phyloP scores from a whole-genome alignment of 2,113 vertebrate genomes.

The Lepidothrix coronata region DNA sequence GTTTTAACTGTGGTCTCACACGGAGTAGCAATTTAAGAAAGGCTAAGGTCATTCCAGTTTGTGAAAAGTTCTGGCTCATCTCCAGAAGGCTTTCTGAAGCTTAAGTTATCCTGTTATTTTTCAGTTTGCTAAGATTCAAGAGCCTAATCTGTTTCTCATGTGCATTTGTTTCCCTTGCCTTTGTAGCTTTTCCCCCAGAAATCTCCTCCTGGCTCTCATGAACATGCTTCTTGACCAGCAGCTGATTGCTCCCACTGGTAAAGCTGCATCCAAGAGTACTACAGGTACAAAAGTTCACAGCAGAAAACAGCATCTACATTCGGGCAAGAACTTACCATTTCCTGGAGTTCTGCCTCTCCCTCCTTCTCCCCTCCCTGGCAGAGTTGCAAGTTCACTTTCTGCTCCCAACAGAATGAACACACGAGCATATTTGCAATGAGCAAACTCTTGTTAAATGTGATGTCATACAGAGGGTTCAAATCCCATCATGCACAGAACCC shows the following conservation, averaged over 20 bases:
- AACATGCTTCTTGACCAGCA: neutral
- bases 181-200: neutral
- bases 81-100: neutral
- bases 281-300: conserved; percentile 47
- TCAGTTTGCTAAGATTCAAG: neutral
- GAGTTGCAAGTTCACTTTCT: neutral
- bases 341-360: neutral
- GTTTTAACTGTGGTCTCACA: neutral
- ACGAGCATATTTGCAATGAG: neutral
- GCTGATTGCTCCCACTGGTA: neutral
- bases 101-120: neutral
- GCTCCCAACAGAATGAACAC: neutral
- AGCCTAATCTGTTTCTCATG: neutral
- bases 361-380: neutral
- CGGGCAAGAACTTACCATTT: neutral
- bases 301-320: neutral
- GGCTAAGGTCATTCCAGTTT: neutral
- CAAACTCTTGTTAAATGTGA: neutral
- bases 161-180: neutral
- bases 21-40: neutral
- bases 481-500: neutral
- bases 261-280: neutral
- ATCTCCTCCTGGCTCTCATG: neutral
- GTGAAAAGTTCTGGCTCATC: neutral
- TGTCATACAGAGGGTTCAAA: neutral